Evolutionary conservation across 2,113 vertebrate genomes (phyloP).

Genomic region (Syrmaticus mikado): DNA sequence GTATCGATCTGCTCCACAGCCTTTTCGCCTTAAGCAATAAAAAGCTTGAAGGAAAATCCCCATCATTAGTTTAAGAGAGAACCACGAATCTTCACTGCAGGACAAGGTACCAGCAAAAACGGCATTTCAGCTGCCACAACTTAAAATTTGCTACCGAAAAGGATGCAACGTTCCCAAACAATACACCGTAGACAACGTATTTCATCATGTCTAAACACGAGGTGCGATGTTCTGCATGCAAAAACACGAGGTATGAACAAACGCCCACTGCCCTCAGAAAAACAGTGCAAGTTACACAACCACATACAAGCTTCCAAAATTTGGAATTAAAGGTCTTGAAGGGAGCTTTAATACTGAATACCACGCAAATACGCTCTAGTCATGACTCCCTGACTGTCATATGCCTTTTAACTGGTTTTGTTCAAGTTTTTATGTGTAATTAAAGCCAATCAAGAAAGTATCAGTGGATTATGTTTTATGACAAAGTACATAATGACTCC

Average conservation of each 20-base stretch:
- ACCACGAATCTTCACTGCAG: background rate
- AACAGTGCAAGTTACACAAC: background rate
- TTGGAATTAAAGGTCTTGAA: background rate
- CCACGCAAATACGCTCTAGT: background rate
- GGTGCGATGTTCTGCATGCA: background rate
- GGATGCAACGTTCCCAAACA: background rate
- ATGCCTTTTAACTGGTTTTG: background rate
- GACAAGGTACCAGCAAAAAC: background rate
- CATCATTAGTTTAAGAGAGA: background rate
- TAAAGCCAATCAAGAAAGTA: background rate
- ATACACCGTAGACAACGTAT: background rate
- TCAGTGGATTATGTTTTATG: background rate
- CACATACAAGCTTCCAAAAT: background rate
- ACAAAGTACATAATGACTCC: background rate
- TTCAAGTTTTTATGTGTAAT: background rate
- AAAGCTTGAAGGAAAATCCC: background rate
- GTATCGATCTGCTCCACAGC: background rate
- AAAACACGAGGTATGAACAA: background rate
- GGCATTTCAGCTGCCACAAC: background rate
- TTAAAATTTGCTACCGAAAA: background rate
- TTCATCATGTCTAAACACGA: background rate
- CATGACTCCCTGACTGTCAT: accelerated
- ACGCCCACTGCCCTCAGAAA: background rate
- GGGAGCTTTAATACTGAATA: background rate
- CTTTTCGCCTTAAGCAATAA: background rate